Evolutionary conservation across 1,140 invertebrate genomes (phyloP).

Genomic region (Drosophila watanabei): DNA sequence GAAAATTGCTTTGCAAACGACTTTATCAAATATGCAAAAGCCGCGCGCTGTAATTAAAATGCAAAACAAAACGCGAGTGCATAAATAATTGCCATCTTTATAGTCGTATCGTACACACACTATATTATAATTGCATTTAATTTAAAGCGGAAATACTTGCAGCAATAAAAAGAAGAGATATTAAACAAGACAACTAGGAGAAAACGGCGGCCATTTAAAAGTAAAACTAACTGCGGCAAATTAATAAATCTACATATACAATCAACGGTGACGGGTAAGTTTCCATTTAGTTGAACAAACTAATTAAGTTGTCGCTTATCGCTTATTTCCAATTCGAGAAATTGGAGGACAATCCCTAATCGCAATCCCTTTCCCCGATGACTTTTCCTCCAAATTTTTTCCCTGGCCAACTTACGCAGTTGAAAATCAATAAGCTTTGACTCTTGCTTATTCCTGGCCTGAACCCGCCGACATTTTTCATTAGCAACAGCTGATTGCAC

Average conservation of each 20-base stretch:
- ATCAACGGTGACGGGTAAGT: slow-evolving; percentile 50
- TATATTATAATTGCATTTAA: slow-evolving; percentile 69
- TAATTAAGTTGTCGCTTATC: slow-evolving; percentile 54
- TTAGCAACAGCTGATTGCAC: slow-evolving; percentile 83
- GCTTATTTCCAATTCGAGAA: slow-evolving; percentile 10
- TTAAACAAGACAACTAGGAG: slow-evolving; percentile 38
- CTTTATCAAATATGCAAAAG: slow-evolving; percentile 60
- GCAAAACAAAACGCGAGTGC: slow-evolving; percentile 70
- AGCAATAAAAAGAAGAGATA: slow-evolving; percentile 42
- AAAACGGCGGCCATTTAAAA: slow-evolving; percentile 44
- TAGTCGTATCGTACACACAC: slow-evolving; percentile 30
- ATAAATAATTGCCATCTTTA: slow-evolving; percentile 58
- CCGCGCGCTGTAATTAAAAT: slow-evolving; percentile 38
- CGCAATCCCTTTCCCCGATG: not conserved
- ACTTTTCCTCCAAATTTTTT: slow-evolving; percentile 10
- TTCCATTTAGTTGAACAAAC: slow-evolving; percentile 46
- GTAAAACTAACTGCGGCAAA: slow-evolving; percentile 30
- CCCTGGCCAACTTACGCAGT: slow-evolving; percentile 47
- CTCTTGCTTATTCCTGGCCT: slow-evolving; percentile 43
- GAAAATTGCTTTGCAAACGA: slow-evolving; percentile 41
- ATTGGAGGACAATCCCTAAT: not conserved
- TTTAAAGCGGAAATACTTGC: slow-evolving; percentile 72
- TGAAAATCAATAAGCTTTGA: slow-evolving; percentile 77
- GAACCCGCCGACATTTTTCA: slow-evolving; percentile 65
- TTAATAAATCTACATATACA: slow-evolving; percentile 39